Evolutionary conservation across 2,888 invertebrate genomes (phyloP), one percentile per base, ranked within the genome.

Genomic region (Trypoxylon attenuatum): DNA sequence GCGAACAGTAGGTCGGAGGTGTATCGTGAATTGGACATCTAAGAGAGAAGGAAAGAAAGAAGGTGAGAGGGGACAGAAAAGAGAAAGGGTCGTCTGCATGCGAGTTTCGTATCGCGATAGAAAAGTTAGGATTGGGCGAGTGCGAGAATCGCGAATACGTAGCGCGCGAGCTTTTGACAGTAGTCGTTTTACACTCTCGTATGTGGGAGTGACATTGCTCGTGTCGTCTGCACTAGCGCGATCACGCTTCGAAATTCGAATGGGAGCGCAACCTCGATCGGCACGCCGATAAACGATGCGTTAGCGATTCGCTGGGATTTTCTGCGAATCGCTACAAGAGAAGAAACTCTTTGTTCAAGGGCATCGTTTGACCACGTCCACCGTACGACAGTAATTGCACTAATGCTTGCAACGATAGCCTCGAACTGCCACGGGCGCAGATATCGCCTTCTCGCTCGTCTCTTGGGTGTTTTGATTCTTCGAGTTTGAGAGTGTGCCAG

Each of bases 151-250:
- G 13, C 6, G 10, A 39, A 46, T 46, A 49, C n/a, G 53, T 52
- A n/a, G n/a, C n/a, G n/a, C n/a, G n/a, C n/a, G n/a, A n/a, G n/a
- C n/a, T n/a, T n/a, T 18, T 41, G 41, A 41, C 41, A 41, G 41
- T 19, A 4, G 15, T 6, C 3, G n/a, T n/a, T n/a, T n/a, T n/a
- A n/a, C n/a, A n/a, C n/a, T n/a, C n/a, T n/a, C n/a, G n/a, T n/a
- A n/a, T n/a, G n/a, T n/a, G n/a, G n/a, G 33, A 4, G 4, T 50
- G 23, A 49, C 33, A 19, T 38, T 42, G n/a, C n/a, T n/a, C n/a
- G 6, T 62, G 71, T 76, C 72, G 74, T 76, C 76, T 75, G 77
- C 74, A 75, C 72, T 53, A 8, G 38, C 56, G 16, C 22, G 10
- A 15, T 39, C 16, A 6, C n/a, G 16, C 15, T 25, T 29, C 42